Evolutionary conservation across 2,888 invertebrate genomes (phyloP).

Genomic region (Chelonus formosanus): DNA sequence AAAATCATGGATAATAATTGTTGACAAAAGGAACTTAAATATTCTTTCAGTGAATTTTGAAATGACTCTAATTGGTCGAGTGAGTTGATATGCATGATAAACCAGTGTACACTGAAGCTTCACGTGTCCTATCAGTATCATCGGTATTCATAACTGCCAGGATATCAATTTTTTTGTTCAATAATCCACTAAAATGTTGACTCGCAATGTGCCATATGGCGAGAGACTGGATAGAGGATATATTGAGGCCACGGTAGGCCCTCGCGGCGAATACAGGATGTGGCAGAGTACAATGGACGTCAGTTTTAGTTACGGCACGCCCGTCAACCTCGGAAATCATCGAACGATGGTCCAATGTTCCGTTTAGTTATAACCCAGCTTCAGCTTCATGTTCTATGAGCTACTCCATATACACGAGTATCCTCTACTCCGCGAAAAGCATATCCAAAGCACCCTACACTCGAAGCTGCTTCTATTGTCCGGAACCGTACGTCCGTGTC

Average conservation of each 20-base stretch:
- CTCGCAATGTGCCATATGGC: conserved; percentile 47
- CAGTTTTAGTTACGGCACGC: conserved; percentile 60
- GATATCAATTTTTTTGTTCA: conserved; percentile 37
- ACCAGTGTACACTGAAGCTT: neutral
- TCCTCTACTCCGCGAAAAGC: conserved; percentile 26
- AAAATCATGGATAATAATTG: neutral
- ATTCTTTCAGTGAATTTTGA: conserved; percentile 31
- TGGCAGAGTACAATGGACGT: conserved; percentile 57
- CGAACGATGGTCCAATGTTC: conserved; percentile 49
- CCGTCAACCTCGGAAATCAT: conserved; percentile 53
- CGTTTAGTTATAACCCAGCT: conserved; percentile 36
- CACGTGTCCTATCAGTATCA: conserved; percentile 3
- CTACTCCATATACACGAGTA: neutral
- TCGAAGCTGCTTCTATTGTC: conserved; percentile 22
- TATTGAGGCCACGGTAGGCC: conserved; percentile 25
- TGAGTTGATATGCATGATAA: neutral
- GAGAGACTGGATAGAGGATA: conserved; percentile 38
- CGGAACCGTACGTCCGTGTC: conserved; percentile 15
- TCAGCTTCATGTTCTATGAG: conserved; percentile 16
- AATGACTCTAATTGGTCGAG: conserved; percentile 14
- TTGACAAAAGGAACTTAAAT: conserved; percentile 12
- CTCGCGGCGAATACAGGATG: conserved; percentile 41
- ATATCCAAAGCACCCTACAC: conserved; percentile 15
- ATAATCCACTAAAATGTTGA: conserved; percentile 48
- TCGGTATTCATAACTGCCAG: conserved; percentile 22